Evolutionary conservation across 2,113 vertebrate genomes (phyloP), one percentile per base, ranked within the genome.

Genomic region (Panthera leo): DNA sequence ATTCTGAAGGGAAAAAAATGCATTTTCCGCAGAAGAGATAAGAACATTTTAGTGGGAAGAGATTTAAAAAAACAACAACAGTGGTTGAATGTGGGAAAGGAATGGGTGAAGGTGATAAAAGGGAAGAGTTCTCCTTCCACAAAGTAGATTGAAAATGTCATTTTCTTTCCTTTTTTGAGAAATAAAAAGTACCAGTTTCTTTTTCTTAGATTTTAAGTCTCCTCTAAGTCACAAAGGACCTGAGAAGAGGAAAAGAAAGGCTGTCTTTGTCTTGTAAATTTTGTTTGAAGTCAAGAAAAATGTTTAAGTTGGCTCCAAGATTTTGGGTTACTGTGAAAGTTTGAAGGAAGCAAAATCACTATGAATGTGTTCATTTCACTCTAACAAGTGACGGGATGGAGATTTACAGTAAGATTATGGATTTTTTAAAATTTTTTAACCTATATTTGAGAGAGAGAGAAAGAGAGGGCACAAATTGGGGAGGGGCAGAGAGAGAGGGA

Each of bases 161-260:
- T 91, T 91, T 82, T 82, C 23, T 95, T 92, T 84, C 7, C 58
- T 76, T 78, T 76, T 82, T 14, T 76, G 61, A 87, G 94, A 97
- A 97, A 91, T 84, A n/a, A 87, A 80, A 94, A 90, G 13, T 85
- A 27, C 3, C 31, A 82, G 11, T 2, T 29, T 58, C 48, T 85
- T 95, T 96, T 79, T 91, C 51, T 83, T 91, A 55, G 96, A 87
- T 85, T 94, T 5, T 61, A 45, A 83, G 63, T 91, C 58, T 78
- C 45, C 34, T 95, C 73, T 85, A 70, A 89, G 76, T 61, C 73
- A 2, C 27, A 48, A 9, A 93, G 15, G 29, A 95, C 21, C 61
- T 5, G 90, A 58, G 70, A 70, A 70, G 70, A 80, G 65, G 25
- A 55, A 55, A 42, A 84, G 36, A 67, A 90, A 78, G 61, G 15